Evolutionary conservation across 2,797 vertebrate species (phyloP), one percentile per base, ranked within the genome.

Genomic region (Adrianichthys oophorus): DNA sequence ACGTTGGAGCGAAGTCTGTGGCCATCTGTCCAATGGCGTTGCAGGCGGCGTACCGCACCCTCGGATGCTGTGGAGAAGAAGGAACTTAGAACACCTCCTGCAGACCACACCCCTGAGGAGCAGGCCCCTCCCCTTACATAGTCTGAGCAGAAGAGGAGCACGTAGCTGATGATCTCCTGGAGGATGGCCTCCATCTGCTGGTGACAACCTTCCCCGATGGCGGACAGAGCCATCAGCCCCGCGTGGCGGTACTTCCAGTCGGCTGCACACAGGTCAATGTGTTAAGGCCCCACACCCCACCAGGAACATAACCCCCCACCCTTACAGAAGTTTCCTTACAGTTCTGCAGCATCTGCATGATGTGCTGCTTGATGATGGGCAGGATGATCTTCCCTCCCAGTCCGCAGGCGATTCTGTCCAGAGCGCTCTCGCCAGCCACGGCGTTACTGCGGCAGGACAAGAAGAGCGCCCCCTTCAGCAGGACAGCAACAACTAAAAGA

Each of bases 21-120:
- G 98, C 97, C 98, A 99, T 99, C 85, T 99, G 98, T 68, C 98
- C 98, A 1, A 99, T 95, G 1, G 97, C 96, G 4, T 99, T 99
- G 71, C 98, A 99, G 63, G 96, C 97, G 0, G 98, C 98, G 0
- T 98, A 98, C n/a, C 97, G 94, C 17, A 99, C 98, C 83, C 98
- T 89, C 0, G 97, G 97, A 62, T 99, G 98, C 97, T 99, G 59
- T 1, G 1, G 23, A 40, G 7, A 1, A 59, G 24, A 48, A 37
- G 24, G 0, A 55, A 29, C 12, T 5, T 23, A 43, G 32, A 32
- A 12, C 4, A 60, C 8, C 68, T 41, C 7, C 26, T 32, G 23
- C 16, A 23, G 5, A 17, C 13, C 53, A 32, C 1, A 23, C 29
- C 29, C 29, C 7, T 2, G 29, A 32, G 29, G 29, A 10, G 29